A percentile compares a stretch with the other conserved stretches of the same genome.
These are phyloP conservation scores for Spilosoma lubricipeda DNA, from an alignment of 2,888 invertebrate genomes.

Conservation along the genomic window DNA sequence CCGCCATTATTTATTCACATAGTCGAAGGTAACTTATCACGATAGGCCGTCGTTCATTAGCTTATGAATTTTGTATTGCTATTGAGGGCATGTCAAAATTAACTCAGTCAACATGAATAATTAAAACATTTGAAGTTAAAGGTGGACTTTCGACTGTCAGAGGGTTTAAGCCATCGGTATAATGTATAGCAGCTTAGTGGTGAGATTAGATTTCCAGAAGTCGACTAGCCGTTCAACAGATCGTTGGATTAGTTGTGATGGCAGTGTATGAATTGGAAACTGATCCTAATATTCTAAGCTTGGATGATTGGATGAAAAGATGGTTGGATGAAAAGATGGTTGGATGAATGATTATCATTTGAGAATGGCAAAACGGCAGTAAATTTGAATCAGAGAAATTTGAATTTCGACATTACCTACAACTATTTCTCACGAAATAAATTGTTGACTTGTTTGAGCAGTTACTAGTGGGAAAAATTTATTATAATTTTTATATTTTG, in stretches of 20 bases:
- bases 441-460: too few species aligned
- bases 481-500: too few species aligned
- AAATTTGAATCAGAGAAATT: too few species aligned
- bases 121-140: not conserved
- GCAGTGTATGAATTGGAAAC: not conserved
- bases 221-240: not conserved
- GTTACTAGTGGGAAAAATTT: too few species aligned
- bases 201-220: not conserved
- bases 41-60: slow-evolving; percentile 19
- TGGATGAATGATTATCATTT: too few species aligned
- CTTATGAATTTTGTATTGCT: slow-evolving; percentile 41
- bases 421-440: too few species aligned
- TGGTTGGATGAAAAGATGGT: too few species aligned
- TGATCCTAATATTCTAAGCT: not conserved
- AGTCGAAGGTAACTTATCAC: slow-evolving; percentile 23
- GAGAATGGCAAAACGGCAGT: too few species aligned
- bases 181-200: not conserved
- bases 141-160: not conserved
- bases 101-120: not conserved
- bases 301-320: too few species aligned
- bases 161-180: not conserved
- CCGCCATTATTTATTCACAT: slow-evolving; percentile 28
- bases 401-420: too few species aligned
- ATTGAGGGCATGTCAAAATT: slow-evolving; percentile 18
- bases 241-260: not conserved